These are phyloP conservation scores for Polypterus senegalus DNA, from an alignment of 2,113 vertebrate species.

Conservation along the genomic window DNA sequence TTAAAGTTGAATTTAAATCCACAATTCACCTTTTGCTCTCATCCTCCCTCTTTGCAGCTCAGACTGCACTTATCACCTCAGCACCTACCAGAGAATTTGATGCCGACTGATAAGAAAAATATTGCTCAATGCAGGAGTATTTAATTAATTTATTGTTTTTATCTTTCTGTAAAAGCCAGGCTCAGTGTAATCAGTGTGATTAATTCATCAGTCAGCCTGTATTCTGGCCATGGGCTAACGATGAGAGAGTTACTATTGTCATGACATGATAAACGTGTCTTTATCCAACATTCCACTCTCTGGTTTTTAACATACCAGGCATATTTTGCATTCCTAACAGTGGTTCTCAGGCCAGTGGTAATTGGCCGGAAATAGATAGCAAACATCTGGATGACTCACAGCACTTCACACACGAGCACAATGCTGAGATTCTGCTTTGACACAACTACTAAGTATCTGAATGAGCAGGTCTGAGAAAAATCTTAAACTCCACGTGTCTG, in stretches of 20 bases:
- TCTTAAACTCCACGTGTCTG: no score
- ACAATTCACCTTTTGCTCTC: no score
- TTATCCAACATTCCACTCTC: not conserved
- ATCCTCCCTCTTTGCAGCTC: no score
- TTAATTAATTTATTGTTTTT: not conserved
- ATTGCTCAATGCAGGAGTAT: no score
- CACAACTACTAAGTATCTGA: no score
- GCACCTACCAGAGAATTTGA: no score
- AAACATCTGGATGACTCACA: not conserved
- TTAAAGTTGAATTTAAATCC: no score
- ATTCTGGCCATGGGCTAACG: not conserved
- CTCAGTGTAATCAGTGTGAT: not conserved
- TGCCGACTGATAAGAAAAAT: no score
- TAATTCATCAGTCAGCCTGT: not conserved
- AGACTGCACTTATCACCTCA: no score
- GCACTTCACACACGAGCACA: not conserved
- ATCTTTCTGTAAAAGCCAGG: not conserved
- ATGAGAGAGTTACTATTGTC: not conserved
- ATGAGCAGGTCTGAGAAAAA: no score
- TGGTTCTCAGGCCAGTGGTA: constrained; percentile 4
- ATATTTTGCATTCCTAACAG: constrained; percentile 1
- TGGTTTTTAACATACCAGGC: not conserved
- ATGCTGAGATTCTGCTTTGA: no score
- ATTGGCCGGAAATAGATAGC: not conserved
- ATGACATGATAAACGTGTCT: not conserved